These are phyloP conservation scores for Antheraea yamamai DNA, from an alignment of 2,888 invertebrate species.

Conservation along the genomic window DNA sequence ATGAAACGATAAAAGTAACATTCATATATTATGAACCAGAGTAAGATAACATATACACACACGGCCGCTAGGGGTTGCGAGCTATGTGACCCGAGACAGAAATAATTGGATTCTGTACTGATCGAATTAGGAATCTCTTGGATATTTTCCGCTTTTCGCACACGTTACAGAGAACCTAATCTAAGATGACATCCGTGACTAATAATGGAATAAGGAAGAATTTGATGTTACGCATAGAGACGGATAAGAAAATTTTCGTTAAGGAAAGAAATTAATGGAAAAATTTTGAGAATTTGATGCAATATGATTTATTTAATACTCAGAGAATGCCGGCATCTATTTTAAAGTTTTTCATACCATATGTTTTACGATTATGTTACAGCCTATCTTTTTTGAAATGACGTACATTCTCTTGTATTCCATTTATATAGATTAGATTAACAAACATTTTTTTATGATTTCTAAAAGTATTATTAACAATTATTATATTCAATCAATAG, in stretches of 20 bases:
- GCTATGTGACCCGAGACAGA: conserved; percentile 48
- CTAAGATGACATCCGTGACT: conserved; percentile 36
- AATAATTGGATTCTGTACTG: conserved; percentile 69
- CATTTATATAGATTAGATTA: too few relatives aligned
- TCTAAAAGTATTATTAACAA: too few relatives aligned
- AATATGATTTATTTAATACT: too few relatives aligned
- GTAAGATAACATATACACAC: conserved; percentile 9
- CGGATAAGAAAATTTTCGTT: conserved; percentile 15
- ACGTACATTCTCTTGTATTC: too few relatives aligned
- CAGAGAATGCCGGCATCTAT: too few relatives aligned
- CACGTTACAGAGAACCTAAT: conserved; percentile 51
- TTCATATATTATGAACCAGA: conserved; percentile 15
- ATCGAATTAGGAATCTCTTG: conserved; percentile 71
- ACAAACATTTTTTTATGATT: too few relatives aligned
- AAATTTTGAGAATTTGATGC: not conserved
- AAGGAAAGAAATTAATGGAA: conserved; percentile 12
- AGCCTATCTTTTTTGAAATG: too few relatives aligned
- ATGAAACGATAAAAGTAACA: not conserved
- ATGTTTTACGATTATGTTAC: too few relatives aligned
- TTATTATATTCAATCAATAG: too few relatives aligned
- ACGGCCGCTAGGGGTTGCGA: conserved; percentile 31
- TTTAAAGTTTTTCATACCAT: too few relatives aligned
- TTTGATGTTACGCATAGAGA: conserved; percentile 7
- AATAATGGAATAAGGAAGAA: conserved; percentile 24
- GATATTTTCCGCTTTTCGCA: conserved; percentile 61